Percentiles rank a stretch among this genome's conserved stretches.
phyloP scores from a whole-genome alignment of 2,797 vertebrate species.

The Neosilurus hyrtlii region DNA sequence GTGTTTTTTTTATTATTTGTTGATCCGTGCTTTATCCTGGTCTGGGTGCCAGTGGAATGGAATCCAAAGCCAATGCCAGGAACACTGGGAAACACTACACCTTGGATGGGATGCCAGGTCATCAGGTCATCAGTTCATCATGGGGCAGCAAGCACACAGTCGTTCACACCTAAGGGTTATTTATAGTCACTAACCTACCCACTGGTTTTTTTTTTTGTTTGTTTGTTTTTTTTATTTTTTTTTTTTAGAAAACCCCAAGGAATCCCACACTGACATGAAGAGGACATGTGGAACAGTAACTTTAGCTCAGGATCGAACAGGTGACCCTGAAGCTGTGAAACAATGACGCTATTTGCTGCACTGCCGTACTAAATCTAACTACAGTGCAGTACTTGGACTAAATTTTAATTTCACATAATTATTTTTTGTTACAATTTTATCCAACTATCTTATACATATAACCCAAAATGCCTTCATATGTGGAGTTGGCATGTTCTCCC shows the following conservation, averaged over 20 bases:
- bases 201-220: no score
- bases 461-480: no score
- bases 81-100: background rate
- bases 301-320: background rate
- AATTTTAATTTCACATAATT: background rate
- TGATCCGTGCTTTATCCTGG: background rate
- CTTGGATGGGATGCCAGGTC: background rate
- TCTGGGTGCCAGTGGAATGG: background rate
- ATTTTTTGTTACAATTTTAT: background rate
- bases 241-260: background rate
- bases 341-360: background rate
- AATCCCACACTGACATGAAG: background rate
- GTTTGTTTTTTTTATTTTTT: no score
- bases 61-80: background rate
- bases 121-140: conserved; percentile 10
- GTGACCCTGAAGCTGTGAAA: background rate
- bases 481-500: no score
- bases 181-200: background rate
- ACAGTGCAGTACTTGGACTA: background rate
- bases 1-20: background rate
- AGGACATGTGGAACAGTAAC: conserved; percentile 1
- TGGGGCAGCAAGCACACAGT: background rate
- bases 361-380: background rate
- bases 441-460: background rate
- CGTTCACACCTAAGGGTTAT: background rate